Evolutionary conservation across 2,888 invertebrate genomes (phyloP), one percentile per base, ranked within the genome.

Genomic region (Argynnis bischoffii): DNA sequence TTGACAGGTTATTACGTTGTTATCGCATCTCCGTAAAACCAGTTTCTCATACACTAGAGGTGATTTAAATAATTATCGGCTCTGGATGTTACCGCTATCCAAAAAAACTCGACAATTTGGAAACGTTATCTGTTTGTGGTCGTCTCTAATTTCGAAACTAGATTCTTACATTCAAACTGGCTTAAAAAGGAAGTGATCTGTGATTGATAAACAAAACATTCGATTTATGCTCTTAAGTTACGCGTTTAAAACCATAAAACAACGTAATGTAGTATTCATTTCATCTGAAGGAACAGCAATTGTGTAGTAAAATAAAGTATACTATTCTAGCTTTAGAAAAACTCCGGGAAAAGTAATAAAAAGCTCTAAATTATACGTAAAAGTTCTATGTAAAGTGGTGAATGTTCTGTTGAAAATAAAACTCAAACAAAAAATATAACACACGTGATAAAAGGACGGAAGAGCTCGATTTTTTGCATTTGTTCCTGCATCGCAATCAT

Each of bases 61-160:
- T 81, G 81, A 82, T 85, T 80, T 79, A 76, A 83, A 80, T 86
- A 81, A 84, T 86, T 83, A 85, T 80, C 76, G 76, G 35, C 54
- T 66, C 46, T 54, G 53, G 14, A 53, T 41, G 65, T 66, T 69
- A 65, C 69, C 63, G 67, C 60, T 70, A 55, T 64, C 63, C 63
- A 64, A 65, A 67, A 67, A 72, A 72, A 41, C 35, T 41, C 35
- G 63, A 68, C 66, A 69, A 65, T 66, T 59, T 41, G 64, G 64
- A 66, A 66, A 57, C 54, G 18, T 69, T 66, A 71, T 72, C 72
- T 66, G 31, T 69, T 75, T 86, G 88, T 84, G 89, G 89, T 88
- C 85, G 83, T 83, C 85, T 87, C 83, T 81, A 79, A 84, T 89
- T 88, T 86, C 85, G 79, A 76, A 79, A 82, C 82, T 81, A 79